Conservation (phyloP, 2,888 invertebrate genomes). For the Ecliptopera silaceata region DNA sequence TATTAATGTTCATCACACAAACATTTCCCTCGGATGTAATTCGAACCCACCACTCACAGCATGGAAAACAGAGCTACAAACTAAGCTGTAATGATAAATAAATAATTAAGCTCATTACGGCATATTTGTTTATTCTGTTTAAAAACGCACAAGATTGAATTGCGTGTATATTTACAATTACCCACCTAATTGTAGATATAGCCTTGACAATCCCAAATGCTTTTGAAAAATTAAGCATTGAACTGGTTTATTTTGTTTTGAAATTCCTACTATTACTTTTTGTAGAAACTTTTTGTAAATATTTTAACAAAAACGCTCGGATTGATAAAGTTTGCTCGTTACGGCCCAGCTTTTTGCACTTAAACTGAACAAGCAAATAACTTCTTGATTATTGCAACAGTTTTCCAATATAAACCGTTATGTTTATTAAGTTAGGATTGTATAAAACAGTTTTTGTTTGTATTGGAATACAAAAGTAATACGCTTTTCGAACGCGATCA, state of each 20-base stretch:
- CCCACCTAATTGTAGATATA: no score
- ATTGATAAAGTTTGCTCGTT: constrained; percentile 15
- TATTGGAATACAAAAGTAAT: neutral
- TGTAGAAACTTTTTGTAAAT: neutral
- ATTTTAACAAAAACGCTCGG: neutral
- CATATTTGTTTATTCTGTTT: no score
- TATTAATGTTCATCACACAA: no score
- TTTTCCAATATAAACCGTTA: constrained; percentile 9
- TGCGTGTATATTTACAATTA: no score
- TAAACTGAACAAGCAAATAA: constrained; percentile 11
- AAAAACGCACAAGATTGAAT: no score
- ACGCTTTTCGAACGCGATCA: neutral
- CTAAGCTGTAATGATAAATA: no score
- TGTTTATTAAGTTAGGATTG: constrained; percentile 7
- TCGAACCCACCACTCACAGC: no score
- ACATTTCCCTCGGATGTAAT: no score
- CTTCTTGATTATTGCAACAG: constrained; percentile 9
- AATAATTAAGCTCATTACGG: no score
- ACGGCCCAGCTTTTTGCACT: constrained; percentile 9
- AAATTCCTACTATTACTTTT: neutral
- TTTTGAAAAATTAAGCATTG: no score
- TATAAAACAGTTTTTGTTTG: neutral
- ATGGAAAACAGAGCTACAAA: no score
- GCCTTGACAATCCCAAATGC: no score
- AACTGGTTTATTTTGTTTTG: neutral